phyloP scores from a whole-genome alignment of 1,140 invertebrate genomes.

The Acromyrmex charruanus region DNA sequence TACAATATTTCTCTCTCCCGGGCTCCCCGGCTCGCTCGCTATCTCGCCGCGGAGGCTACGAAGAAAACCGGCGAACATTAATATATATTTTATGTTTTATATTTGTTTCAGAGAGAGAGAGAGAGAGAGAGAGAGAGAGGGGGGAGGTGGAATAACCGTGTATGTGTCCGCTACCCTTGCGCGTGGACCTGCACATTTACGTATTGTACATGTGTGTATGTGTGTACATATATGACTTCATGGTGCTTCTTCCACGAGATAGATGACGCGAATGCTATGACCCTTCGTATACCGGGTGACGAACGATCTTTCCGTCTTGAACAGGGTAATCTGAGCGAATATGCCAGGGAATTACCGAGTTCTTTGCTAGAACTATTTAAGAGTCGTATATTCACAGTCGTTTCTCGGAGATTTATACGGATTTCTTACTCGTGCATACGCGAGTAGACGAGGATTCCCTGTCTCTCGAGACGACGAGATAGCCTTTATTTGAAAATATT shows the following conservation, averaged over 20 bases:
- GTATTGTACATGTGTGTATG: neutral
- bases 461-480: neutral
- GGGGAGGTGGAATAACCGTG: neutral
- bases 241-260: slow-evolving; percentile 65
- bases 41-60: slow-evolving; percentile 76
- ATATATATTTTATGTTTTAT: slow-evolving; percentile 82
- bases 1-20: slow-evolving; percentile 76
- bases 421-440: slow-evolving; percentile 17
- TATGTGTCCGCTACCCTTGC: slow-evolving; percentile 10
- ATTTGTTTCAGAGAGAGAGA: slow-evolving; percentile 71
- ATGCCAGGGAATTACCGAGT: slow-evolving; percentile 38
- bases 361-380: slow-evolving; percentile 38
- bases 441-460: slow-evolving; percentile 14
- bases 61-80: slow-evolving; percentile 81
- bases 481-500: neutral
- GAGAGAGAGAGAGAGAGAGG: neutral
- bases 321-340: slow-evolving; percentile 43
- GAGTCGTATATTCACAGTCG: slow-evolving; percentile 16
- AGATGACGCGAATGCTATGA: slow-evolving; percentile 71
- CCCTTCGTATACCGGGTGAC: slow-evolving; percentile 59
- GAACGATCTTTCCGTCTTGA: slow-evolving; percentile 51
- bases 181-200: neutral
- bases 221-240: slow-evolving; percentile 13
- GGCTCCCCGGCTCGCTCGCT: slow-evolving; percentile 68
- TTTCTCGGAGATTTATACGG: slow-evolving; percentile 40